Percentiles rank a stretch among this genome's conserved stretches.
Conservation (phyloP, 2,797 vertebrate species). For the Gymnothorax reevesii region DNA sequence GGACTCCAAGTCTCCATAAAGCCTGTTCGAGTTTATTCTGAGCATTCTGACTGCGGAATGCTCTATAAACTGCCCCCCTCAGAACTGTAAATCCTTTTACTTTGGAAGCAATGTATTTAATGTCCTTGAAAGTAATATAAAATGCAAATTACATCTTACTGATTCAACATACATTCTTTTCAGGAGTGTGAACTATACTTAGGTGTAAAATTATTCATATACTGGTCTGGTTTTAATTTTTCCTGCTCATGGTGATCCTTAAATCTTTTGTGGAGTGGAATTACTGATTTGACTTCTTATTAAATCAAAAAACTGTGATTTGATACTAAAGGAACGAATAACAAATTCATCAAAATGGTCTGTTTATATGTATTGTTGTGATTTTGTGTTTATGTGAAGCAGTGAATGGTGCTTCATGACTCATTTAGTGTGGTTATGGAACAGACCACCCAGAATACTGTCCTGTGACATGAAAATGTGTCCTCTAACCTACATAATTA, state of each 20-base stretch:
- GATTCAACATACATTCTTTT: neutral
- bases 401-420: neutral
- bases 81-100: neutral
- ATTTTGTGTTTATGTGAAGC: neutral
- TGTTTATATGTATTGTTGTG: neutral
- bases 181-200: neutral
- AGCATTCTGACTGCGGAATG: neutral
- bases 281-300: neutral
- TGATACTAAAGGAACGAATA: neutral
- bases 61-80: neutral
- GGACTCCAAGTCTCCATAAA: neutral
- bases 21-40: neutral
- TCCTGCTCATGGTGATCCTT: too few species aligned
- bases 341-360: neutral
- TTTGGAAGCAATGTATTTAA: neutral
- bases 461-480: neutral
- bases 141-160: neutral
- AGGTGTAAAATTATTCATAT: neutral
- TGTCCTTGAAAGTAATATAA: constrained; percentile 2
- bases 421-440: neutral
- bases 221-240: neutral
- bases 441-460: neutral
- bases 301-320: neutral
- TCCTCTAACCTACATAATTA: too few species aligned
- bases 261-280: neutral